Percentiles rank a stretch among this genome's conserved stretches.
These are phyloP conservation scores for Caenorhabditis uteleia DNA, from an alignment of 2,888 invertebrate species.

Conservation along the genomic window DNA sequence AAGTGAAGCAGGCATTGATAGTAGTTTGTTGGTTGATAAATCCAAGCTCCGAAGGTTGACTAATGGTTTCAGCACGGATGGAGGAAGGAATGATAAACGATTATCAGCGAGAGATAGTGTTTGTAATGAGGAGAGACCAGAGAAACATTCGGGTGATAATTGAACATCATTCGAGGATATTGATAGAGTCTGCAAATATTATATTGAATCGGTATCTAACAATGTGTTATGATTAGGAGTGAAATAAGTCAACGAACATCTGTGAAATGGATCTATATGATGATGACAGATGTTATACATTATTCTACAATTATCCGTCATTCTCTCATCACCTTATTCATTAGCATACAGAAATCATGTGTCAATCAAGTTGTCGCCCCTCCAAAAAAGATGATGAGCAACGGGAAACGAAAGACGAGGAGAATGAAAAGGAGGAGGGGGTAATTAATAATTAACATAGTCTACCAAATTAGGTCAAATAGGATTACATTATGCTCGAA, in stretches of 20 bases:
- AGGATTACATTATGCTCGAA: too few relatives aligned
- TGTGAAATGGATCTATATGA: not conserved
- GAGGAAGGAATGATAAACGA: conserved; percentile 46
- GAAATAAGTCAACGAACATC: conserved; percentile 3
- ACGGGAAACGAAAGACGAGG: too few relatives aligned
- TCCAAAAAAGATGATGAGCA: too few relatives aligned
- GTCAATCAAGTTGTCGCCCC: too few relatives aligned
- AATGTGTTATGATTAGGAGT: conserved; percentile 1
- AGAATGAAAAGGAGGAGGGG: too few relatives aligned
- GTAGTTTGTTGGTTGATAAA: conserved; percentile 41
- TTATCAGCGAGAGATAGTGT: conserved; percentile 36
- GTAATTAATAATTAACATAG: too few relatives aligned
- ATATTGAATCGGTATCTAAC: not conserved
- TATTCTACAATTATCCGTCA: too few relatives aligned
- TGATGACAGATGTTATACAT: conserved; percentile 32
- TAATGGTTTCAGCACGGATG: conserved; percentile 39
- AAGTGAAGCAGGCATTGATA: conserved; percentile 43
- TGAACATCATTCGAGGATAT: conserved; percentile 46
- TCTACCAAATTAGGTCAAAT: too few relatives aligned
- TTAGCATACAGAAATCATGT: too few relatives aligned
- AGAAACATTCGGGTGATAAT: conserved; percentile 37
- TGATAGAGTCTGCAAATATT: conserved; percentile 39
- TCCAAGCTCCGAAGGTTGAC: conserved; percentile 25
- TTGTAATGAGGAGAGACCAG: conserved; percentile 36
- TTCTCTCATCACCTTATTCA: conserved; percentile 12